These are phyloP conservation scores for Aphidoletes aphidimyza DNA, from an alignment of 2,888 invertebrate genomes.

Conservation along the genomic window DNA sequence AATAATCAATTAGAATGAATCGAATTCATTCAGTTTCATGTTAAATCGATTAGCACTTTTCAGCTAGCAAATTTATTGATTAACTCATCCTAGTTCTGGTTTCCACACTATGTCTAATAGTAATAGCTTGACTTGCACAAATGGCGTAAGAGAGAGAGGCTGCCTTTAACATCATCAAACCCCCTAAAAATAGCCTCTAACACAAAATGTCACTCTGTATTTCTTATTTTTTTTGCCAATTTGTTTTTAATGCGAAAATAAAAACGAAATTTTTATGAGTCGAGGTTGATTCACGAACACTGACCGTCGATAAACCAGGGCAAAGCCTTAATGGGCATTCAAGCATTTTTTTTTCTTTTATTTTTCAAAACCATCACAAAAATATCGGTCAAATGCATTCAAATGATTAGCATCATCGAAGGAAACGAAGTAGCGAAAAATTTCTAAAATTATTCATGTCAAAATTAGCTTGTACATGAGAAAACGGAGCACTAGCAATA, in stretches of 20 bases:
- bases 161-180: too few relatives aligned
- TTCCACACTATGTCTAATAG: background rate
- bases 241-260: too few relatives aligned
- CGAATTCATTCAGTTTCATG: background rate
- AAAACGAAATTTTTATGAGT: too few relatives aligned
- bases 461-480: background rate
- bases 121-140: background rate
- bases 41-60: background rate
- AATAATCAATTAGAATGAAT: background rate
- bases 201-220: too few relatives aligned
- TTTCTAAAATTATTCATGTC: background rate
- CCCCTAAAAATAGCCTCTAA: too few relatives aligned
- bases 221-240: too few relatives aligned
- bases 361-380: background rate
- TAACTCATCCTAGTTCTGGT: background rate
- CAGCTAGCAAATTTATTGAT: background rate
- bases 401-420: background rate
- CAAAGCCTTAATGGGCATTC: background rate
- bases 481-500: background rate
- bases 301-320: background rate
- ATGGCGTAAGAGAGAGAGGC: background rate
- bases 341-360: background rate
- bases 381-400: background rate
- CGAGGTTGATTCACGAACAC: too few relatives aligned
- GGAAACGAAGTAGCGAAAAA: background rate